A percentile compares a stretch with the other conserved stretches of the same genome.
Evolutionary conservation across 2,797 vertebrate genomes (phyloP).

Genomic region (Falco berigora): DNA sequence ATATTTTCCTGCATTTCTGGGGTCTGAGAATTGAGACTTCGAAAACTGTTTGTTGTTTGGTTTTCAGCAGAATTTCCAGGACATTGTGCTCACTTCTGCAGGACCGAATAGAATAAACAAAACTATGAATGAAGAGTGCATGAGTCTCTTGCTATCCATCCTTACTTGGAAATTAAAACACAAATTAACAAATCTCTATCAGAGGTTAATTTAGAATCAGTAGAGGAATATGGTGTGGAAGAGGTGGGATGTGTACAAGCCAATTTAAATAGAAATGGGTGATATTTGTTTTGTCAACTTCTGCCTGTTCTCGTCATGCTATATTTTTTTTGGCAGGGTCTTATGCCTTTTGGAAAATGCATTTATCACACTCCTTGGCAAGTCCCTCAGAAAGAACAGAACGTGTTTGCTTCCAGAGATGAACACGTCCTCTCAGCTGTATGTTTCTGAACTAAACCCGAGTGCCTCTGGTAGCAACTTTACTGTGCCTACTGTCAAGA

Average conservation of each 20-base stretch:
- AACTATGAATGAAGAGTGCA: neutral
- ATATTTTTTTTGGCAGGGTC: neutral
- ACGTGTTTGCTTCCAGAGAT: slow-evolving; percentile 49
- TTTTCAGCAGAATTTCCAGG: neutral
- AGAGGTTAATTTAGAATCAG: neutral
- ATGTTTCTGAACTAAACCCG: slow-evolving; percentile 60
- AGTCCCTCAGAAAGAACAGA: slow-evolving; percentile 31
- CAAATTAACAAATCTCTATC: neutral
- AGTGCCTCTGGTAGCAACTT: slow-evolving; percentile 60
- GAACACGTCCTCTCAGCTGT: slow-evolving; percentile 61
- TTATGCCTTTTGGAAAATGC: slow-evolving; percentile 34
- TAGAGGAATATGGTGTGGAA: neutral
- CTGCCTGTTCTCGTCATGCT: neutral
- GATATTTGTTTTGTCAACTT: neutral
- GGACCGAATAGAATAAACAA: neutral
- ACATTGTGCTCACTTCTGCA: neutral
- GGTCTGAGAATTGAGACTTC: neutral
- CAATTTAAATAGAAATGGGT: neutral
- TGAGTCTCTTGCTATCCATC: neutral
- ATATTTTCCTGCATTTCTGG: neutral
- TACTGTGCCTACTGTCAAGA: slow-evolving; percentile 48
- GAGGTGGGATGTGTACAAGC: neutral
- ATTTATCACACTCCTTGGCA: slow-evolving; percentile 13
- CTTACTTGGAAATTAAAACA: no score
- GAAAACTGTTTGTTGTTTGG: neutral